Evolutionary conservation across 2,797 vertebrate species (phyloP), one percentile per base, ranked within the genome.

Genomic region (Tokudaia tokunoshimensis): DNA sequence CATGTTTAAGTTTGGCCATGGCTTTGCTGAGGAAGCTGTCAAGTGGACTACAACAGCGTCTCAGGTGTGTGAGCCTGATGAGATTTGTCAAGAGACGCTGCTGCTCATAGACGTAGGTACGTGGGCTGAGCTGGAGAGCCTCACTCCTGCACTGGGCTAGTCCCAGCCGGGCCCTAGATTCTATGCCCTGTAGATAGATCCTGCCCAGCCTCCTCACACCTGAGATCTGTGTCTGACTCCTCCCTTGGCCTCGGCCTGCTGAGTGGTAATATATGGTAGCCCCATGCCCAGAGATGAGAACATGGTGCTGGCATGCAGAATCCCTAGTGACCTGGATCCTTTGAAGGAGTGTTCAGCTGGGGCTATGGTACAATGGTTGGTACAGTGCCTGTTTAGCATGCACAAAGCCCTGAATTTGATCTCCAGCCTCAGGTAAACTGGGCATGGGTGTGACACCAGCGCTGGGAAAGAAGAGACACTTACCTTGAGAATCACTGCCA

Each of bases 31-130:
- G 44, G 0, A n/a, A 5, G 47, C 94, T 0, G 0, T 1, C 0
- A 0, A 24, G 0, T 98, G 97, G 96, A 0, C 13, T 0, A 0
- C 19, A 5, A 0, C 0, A 0, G 0, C 0, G 0, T 2, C 1
- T 0, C 0, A 47, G 79, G 15, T 0, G 0, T 98, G 97, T 24
- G 7, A 13, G 0, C 2, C 11, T 10, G 57, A 34, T 34, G 89
- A 95, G 63, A 6, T 84, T 63, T 98, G 97, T 78, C 97, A 97
- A 92, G 97, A 98, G 89, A 98, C 96, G 0, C 95, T 98, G 41
- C 91, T 98, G 79, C 92, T 97, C 12, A 12, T 97, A 10, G 94
- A 96, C 0, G 7, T 24, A 83, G 97, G 97, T 98, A 2, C 0
- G 92, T 95, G 37, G 31, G 37, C 79, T 24, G 19, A 0, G 4